Percentiles rank a stretch among this genome's conserved stretches.
Conservation (phyloP, 2,888 invertebrate genomes). For the Caenorhabditis zanzibari region DNA sequence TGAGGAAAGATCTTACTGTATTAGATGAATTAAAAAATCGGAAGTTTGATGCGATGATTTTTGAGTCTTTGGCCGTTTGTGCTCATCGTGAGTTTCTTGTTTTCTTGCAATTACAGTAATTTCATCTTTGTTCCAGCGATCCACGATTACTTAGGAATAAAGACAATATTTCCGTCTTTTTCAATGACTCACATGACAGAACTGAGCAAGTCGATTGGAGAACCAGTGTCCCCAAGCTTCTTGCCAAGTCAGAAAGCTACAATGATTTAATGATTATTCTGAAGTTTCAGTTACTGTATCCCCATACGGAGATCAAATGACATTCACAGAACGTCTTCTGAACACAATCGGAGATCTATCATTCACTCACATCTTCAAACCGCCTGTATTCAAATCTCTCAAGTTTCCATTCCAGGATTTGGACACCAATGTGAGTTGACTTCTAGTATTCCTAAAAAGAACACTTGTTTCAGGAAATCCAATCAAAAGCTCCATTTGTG, state of each 20-base stretch:
- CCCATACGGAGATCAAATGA: conserved; percentile 38
- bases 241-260: conserved; percentile 14
- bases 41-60: conserved; percentile 19
- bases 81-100: background rate
- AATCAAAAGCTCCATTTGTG: conserved; percentile 28
- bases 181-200: conserved; percentile 45
- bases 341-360: conserved; percentile 20
- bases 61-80: background rate
- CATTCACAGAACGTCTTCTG: conserved; percentile 33
- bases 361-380: background rate
- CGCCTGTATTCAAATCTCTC: background rate
- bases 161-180: conserved; percentile 21
- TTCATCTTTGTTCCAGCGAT: conserved; percentile 16
- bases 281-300: conserved; percentile 45
- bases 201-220: conserved; percentile 33
- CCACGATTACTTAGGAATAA: conserved; percentile 38
- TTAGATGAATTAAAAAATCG: conserved; percentile 38
- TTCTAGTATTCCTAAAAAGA: background rate
- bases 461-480: background rate
- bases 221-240: conserved; percentile 39
- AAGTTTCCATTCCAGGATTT: conserved; percentile 2
- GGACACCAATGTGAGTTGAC: background rate
- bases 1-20: conserved; percentile 13
- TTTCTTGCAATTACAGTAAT: no score
- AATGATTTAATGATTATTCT: no score